These are phyloP conservation scores for Athrips mouffetella DNA, from an alignment of 2,888 invertebrate species.

Conservation along the genomic window DNA sequence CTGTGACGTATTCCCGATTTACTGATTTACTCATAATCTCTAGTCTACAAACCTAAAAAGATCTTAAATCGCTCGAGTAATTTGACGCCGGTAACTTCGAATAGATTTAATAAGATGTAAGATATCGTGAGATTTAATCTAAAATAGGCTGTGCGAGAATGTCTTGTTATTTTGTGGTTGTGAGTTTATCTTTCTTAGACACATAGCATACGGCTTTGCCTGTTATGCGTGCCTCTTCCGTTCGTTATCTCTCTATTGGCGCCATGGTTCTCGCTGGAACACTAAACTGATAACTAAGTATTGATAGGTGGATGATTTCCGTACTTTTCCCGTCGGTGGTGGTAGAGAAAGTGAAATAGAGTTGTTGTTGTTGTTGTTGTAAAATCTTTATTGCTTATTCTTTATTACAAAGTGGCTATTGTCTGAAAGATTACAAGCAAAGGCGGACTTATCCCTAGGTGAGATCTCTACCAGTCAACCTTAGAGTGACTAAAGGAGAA, in stretches of 20 bases:
- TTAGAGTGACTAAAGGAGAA: no score
- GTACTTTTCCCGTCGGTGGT: constrained; percentile 18
- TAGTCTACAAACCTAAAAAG: not conserved
- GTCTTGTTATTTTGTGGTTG: not conserved
- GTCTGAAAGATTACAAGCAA: no score
- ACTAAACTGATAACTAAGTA: constrained; percentile 2
- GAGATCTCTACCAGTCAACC: no score
- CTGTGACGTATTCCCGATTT: constrained; percentile 20
- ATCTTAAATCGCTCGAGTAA: constrained; percentile 1
- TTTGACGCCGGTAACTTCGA: not conserved
- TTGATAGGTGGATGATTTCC: constrained; percentile 12
- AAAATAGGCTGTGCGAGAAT: no score
- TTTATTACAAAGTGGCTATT: no score
- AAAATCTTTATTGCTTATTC: no score
- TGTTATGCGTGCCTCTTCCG: not conserved
- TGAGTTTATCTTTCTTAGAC: not conserved
- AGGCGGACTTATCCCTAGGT: no score
- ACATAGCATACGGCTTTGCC: not conserved
- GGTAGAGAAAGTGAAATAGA: constrained; percentile 17
- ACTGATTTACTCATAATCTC: constrained; percentile 14
- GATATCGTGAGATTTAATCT: not conserved
- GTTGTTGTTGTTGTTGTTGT: no score
- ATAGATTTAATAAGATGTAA: not conserved
- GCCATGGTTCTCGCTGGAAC: not conserved
- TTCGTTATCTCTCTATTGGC: not conserved